These are phyloP conservation scores for Mycalesis mineus DNA, from an alignment of 2,888 invertebrate species.

Conservation along the genomic window DNA sequence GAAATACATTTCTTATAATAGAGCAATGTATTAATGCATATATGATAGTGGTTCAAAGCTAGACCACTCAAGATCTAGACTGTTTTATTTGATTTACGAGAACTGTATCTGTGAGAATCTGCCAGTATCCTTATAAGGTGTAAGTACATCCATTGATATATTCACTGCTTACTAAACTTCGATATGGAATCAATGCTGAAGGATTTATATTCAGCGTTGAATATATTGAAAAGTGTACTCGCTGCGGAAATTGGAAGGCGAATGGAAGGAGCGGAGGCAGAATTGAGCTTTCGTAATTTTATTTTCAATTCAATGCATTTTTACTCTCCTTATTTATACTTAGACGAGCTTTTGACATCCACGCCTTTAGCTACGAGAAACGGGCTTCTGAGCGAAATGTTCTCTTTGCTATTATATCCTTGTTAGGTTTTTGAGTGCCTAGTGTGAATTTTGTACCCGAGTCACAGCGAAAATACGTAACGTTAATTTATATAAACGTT, in stretches of 20 bases:
- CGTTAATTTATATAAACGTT: no score
- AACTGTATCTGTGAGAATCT: not conserved
- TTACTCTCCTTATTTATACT: not conserved
- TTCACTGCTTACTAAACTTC: slow-evolving; percentile 23
- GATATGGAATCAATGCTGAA: slow-evolving; percentile 28
- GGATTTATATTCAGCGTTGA: slow-evolving; percentile 37
- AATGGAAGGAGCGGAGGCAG: slow-evolving; percentile 32
- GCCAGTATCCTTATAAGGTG: not conserved
- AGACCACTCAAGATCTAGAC: no score
- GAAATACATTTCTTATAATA: no score
- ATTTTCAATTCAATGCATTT: slow-evolving; percentile 14
- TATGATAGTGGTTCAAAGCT: not conserved
- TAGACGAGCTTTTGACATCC: not conserved
- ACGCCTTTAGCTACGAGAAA: no score
- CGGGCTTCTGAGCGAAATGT: no score
- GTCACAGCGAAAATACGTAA: no score
- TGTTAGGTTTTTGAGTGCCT: no score
- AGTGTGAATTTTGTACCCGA: no score
- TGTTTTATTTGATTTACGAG: not conserved
- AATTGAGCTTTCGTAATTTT: slow-evolving; percentile 14
- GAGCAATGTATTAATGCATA: no score
- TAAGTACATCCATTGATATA: slow-evolving; percentile 18
- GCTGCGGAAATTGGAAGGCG: slow-evolving; percentile 38
- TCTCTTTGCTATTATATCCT: no score
- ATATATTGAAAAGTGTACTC: slow-evolving; percentile 42